Base-by-base conservation (phyloP, 2,888 invertebrate genomes). In the Unio delphinus region DNA sequence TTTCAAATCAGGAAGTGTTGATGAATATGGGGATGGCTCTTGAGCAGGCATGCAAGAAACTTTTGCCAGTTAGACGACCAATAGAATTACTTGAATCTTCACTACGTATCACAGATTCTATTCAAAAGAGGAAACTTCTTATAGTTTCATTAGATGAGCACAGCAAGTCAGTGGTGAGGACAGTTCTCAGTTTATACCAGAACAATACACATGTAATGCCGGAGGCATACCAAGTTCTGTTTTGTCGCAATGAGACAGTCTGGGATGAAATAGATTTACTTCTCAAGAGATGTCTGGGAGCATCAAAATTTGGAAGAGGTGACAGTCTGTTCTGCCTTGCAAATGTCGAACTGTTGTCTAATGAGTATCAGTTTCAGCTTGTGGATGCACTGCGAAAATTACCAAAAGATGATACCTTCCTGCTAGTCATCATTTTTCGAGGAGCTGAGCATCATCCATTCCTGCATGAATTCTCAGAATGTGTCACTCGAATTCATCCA, bases 371-470 rank as follows among this genome's bases (percentile, higher is more conserved):
- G 58, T 78, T 77, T 54, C 66, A 60, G 54, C 69, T 83, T 62
- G 79, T 80, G 5, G 77, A 79, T 54, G 34, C 55, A 57, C 61
- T 83, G 2, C 30, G 64, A 4, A 58, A 69, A 20, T 58, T 78
- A 5, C 55, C 61, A 5, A 61, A 61, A 28, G 45, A 69, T 3
- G 17, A 23, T 30, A 54, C 65, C 1, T 76, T 60, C 64, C 62
- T 70, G 15, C 65, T 83, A 20, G 71, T 77, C 20, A 34, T 83
- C 7, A 69, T 82, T 17, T 83, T 76, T 67, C 68, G 75, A 67
- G 83, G 81, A 6, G 69, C 74, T 15, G 65, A 57, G 23, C 78
- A 75, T 58, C 79, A 82, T 23, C 71, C 78, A 17, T 78, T 83
- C 68, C 61, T 77, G 23, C 72, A 74, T 69, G 74, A 77, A 69